A percentile compares a stretch with the other conserved stretches of the same genome.
These are phyloP conservation scores for Pyrgilauda ruficollis DNA, from an alignment of 2,113 vertebrate genomes.

Conservation along the genomic window DNA sequence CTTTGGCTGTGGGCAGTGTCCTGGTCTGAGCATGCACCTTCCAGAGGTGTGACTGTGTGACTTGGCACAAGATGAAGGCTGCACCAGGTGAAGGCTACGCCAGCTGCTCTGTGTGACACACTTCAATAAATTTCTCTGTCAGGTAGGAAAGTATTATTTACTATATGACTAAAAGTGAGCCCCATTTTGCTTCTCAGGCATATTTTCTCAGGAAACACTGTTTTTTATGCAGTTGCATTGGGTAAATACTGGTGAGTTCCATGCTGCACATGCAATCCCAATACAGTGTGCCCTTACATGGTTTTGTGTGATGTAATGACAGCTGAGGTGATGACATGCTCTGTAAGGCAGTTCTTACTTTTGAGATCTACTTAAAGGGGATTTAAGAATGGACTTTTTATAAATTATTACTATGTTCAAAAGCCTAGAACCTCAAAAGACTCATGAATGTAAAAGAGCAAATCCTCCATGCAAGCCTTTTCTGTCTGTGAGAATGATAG, in stretches of 20 bases:
- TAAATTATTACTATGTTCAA: neutral
- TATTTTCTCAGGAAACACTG: neutral
- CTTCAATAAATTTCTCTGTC: neutral
- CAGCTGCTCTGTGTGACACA: neutral
- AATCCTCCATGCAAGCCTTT: neutral
- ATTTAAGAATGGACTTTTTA: neutral
- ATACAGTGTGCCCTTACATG: neutral
- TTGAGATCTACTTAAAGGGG: neutral
- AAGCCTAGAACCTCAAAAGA: neutral
- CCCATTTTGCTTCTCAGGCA: neutral
- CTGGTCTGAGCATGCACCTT: neutral
- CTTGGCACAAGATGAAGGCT: slow-evolving; percentile 24
- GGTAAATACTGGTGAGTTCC: neutral
- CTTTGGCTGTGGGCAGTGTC: neutral
- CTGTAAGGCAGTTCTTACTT: neutral
- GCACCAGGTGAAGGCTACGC: neutral
- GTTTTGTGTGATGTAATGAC: neutral
- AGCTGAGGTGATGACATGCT: neutral
- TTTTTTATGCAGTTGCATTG: neutral
- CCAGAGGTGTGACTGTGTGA: neutral
- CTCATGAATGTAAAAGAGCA: neutral
- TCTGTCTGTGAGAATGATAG: neutral
- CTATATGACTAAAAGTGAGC: neutral
- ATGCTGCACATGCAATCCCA: neutral
- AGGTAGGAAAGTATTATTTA: neutral